phyloP scores from a whole-genome alignment of 2,113 vertebrate species.

The Copsychus sechellarum region DNA sequence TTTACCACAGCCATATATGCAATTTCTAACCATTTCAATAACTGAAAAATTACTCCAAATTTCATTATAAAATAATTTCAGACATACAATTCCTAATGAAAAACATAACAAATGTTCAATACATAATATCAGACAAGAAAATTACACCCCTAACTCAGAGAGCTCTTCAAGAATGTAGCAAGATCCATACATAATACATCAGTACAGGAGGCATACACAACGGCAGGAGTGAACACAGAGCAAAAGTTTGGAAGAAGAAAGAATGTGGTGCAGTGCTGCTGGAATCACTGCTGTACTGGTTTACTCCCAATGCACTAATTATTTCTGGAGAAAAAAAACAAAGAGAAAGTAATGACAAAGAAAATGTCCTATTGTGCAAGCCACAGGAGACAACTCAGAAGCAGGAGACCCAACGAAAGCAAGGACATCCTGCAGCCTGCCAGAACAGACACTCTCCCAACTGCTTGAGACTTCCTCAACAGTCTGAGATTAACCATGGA shows the following conservation, averaged over 20 bases:
- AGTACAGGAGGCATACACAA: not conserved
- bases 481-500: not conserved
- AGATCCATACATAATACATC: not conserved
- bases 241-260: not conserved
- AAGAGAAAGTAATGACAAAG: fast-evolving
- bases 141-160: not conserved
- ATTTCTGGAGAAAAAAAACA: not conserved
- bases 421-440: not conserved
- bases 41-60: not conserved
- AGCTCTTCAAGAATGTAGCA: not conserved
- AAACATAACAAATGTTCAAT: not conserved
- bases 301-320: not conserved
- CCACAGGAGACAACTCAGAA: not conserved
- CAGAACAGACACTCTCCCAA: not conserved
- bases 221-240: not conserved
- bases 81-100: not conserved
- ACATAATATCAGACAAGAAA: not conserved
- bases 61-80: not conserved
- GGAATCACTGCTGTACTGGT: not conserved
- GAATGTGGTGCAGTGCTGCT: not conserved
- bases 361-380: fast-evolving
- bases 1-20: not conserved
- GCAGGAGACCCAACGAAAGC: not conserved
- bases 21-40: not conserved
- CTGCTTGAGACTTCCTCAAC: fast-evolving